Base-by-base conservation (phyloP, 2,113 vertebrate genomes). In the Boulengeromyrus knoepffleri region DNA sequence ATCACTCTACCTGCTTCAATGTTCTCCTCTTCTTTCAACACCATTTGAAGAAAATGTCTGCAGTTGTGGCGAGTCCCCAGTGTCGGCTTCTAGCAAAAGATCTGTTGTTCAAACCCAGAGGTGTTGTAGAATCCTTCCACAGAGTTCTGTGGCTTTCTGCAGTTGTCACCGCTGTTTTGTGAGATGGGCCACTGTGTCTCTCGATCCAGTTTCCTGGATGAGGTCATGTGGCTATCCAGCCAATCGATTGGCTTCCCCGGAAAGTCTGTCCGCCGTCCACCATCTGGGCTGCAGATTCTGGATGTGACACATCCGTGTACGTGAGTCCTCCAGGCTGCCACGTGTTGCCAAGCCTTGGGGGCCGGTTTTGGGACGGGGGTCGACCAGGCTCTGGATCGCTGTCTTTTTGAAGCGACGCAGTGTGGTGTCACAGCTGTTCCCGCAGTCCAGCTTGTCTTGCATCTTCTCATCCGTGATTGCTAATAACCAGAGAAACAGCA, bases 401-500 rank as follows among this genome's bases (percentile, higher is more conserved):
- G 27, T 50, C 39, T 88, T 27, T 49, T 83, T 77, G 84, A 83
- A 88, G 84, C 39, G 70, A 85, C 66, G 19, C 27, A 21, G 47
- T 42, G 45, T 39, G 62, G 12, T 21, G 36, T 49, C 19, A 19
- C 83, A 89, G 39, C 13, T 39, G 27, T 80, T 70, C 27, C 88
- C 21, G 66, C 27, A 17, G 58, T 85, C 39, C 77, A 17, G 88
- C n/a, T 9, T 12, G 31, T 24, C 83, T 52, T 52, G 88, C 87
- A 46, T 45, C 56, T n/a, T 89, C 90, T 91, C 89, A 88, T 90
- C 80, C 86, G 42, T 89, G 87, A 83, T 90, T 87, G 39, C 84
- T 83, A 46, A 87, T 89, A 94, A 93, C 88, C 92, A 85, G 39
- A 85, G 47, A 47, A 85, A 85, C 45, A 47, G 39, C 46, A 46